phyloP scores from a whole-genome alignment of 2,888 invertebrate species.

The Melinopterus prodromus region DNA sequence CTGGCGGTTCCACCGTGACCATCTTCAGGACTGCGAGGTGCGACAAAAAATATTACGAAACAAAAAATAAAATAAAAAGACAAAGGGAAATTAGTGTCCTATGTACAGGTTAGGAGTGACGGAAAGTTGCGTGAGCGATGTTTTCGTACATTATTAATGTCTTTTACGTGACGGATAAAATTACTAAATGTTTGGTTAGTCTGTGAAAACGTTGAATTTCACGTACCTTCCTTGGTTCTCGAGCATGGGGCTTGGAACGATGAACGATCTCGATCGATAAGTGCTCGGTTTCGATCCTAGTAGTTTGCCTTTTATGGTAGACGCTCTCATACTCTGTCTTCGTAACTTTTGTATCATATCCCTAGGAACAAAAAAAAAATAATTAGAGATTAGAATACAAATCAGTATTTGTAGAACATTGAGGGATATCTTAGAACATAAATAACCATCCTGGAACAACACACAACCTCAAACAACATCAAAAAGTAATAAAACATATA shows the following conservation, averaged over 20 bases:
- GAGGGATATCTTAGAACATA: too few relatives aligned
- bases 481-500: too few relatives aligned
- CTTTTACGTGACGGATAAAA: neutral
- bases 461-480: too few relatives aligned
- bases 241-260: conserved; percentile 73
- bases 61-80: conserved; percentile 17
- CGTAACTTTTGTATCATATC: conserved; percentile 93
- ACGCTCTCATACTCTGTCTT: conserved; percentile 82
- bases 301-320: conserved; percentile 81
- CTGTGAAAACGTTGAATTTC: conserved; percentile 5
- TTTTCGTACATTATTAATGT: neutral
- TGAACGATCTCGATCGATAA: conserved; percentile 80
- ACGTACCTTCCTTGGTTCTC: conserved; percentile 62
- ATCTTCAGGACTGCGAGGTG: conserved; percentile 58
- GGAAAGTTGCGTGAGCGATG: conserved; percentile 9
- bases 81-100: neutral
- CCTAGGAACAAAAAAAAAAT: conserved; percentile 62
- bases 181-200: neutral
- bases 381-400: neutral
- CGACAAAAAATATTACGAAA: conserved; percentile 29
- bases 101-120: conserved; percentile 11
- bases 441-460: too few relatives aligned
- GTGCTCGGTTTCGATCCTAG: conserved; percentile 68
- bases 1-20: conserved; percentile 62
- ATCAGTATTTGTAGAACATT: neutral